phyloP scores from a whole-genome alignment of 1,140 invertebrate genomes.

The Bradysia coprophila region DNA sequence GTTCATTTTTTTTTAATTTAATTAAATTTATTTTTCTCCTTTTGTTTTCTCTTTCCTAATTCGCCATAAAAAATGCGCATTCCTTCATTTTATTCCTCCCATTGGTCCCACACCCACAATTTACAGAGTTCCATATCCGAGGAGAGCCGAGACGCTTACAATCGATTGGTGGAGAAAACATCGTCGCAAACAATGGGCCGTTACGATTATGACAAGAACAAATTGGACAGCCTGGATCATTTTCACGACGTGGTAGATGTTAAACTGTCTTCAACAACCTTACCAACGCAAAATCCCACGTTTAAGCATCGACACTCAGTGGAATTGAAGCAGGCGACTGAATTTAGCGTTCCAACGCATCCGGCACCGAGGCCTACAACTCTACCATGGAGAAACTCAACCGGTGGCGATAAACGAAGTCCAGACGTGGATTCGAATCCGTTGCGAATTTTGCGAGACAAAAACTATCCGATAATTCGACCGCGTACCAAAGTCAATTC shows the following conservation, averaged over 20 bases:
- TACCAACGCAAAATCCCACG: too few relatives aligned
- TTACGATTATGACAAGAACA: neutral
- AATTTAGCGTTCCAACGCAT: constrained; percentile 6
- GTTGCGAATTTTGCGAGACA: constrained; percentile 1
- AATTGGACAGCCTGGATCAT: neutral
- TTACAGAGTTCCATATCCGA: constrained; percentile 54
- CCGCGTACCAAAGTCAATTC: constrained; percentile 1
- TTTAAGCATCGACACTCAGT: too few relatives aligned
- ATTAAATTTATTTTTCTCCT: constrained; percentile 11
- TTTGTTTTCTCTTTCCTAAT: constrained; percentile 8
- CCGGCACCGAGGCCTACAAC: constrained; percentile 18
- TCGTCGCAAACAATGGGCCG: constrained; percentile 3
- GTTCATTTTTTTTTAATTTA: neutral
- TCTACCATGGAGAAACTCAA: constrained; percentile 13
- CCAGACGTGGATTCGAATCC: constrained; percentile 3
- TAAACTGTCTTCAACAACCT: neutral
- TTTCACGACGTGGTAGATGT: neutral
- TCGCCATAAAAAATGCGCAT: constrained; percentile 1
- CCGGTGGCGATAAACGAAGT: constrained; percentile 4
- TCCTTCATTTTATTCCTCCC: neutral
- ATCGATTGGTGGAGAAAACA: constrained; percentile 68
- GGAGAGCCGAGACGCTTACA: constrained; percentile 78
- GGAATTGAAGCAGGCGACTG: neutral
- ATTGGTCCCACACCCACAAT: constrained; percentile 4
- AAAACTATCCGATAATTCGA: constrained; percentile 4